Evolutionary conservation across 1,140 invertebrate genomes (phyloP).

Genomic region (Ceratosolen solmsi): DNA sequence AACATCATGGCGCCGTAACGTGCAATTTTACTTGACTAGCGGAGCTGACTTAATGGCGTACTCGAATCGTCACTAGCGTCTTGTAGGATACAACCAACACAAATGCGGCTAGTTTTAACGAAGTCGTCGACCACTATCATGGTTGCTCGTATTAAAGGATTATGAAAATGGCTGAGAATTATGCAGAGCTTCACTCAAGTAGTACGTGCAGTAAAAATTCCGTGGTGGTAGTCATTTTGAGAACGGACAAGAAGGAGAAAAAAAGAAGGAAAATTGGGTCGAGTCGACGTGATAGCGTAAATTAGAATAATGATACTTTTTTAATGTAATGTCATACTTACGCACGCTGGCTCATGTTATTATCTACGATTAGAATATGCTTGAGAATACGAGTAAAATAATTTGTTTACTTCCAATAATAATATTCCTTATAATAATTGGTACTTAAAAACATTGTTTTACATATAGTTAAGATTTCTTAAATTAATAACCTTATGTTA

Average conservation of each 20-base stretch:
- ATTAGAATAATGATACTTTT: neutral
- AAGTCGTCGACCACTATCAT: constrained; percentile 1
- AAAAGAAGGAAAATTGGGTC: neutral
- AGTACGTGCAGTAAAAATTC: neutral
- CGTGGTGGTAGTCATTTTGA: neutral
- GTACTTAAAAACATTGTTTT: too few relatives aligned
- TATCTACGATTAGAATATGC: neutral
- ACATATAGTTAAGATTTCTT: too few relatives aligned
- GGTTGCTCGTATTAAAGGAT: neutral
- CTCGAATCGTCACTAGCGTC: constrained; percentile 2
- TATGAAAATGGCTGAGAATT: constrained; percentile 3
- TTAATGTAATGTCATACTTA: neutral
- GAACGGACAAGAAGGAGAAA: neutral
- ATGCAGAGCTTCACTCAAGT: neutral
- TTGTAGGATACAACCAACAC: neutral
- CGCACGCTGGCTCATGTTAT: neutral
- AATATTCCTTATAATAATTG: too few relatives aligned
- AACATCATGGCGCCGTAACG: neutral
- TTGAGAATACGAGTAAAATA: too few relatives aligned
- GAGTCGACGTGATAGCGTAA: neutral
- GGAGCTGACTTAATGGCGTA: neutral
- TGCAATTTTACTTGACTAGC: neutral
- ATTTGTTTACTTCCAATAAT: too few relatives aligned
- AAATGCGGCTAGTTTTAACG: constrained; percentile 12
- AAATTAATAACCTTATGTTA: too few relatives aligned